Evolutionary conservation across 2,113 vertebrate species (phyloP).

Genomic region (Cyprinodon tularosa): DNA sequence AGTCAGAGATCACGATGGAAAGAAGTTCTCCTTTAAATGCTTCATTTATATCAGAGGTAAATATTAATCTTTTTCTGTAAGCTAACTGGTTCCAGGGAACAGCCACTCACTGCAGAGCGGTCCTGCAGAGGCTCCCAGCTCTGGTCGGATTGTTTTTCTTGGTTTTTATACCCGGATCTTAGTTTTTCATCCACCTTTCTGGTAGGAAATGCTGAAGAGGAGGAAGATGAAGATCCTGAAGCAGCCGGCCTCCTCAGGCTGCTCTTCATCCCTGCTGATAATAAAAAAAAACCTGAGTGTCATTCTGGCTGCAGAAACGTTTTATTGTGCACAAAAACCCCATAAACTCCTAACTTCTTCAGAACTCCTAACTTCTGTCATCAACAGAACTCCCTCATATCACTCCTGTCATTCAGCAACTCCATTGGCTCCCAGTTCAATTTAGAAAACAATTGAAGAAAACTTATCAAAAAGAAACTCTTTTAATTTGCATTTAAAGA

Average conservation of each 20-base stretch:
- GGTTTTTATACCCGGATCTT: constrained; percentile 8
- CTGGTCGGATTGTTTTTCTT: constrained; percentile 17
- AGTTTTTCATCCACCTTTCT: constrained; percentile 36
- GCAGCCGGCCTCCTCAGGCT: constrained; percentile 59
- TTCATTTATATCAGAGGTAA: not conserved
- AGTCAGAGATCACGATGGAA: not conserved
- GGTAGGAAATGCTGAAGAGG: constrained; percentile 1
- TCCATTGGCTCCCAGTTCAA: too few relatives aligned
- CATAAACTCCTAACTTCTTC: too few relatives aligned
- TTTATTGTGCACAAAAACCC: too few relatives aligned
- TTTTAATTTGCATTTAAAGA: too few relatives aligned
- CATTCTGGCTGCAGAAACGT: not conserved
- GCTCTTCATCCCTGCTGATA: constrained; percentile 58
- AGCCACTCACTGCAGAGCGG: constrained; percentile 27
- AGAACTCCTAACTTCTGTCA: too few relatives aligned
- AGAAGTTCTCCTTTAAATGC: too few relatives aligned
- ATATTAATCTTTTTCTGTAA: not conserved
- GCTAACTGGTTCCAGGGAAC: not conserved
- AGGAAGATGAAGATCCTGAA: constrained; percentile 8
- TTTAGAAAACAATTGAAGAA: too few relatives aligned
- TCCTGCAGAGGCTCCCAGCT: not conserved
- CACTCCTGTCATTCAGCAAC: too few relatives aligned
- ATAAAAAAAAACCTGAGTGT: not conserved
- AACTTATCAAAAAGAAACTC: too few relatives aligned
- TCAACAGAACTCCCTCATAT: too few relatives aligned